Evolutionary conservation across 1,140 invertebrate genomes (phyloP).

Genomic region (Bombus sibiricus): DNA sequence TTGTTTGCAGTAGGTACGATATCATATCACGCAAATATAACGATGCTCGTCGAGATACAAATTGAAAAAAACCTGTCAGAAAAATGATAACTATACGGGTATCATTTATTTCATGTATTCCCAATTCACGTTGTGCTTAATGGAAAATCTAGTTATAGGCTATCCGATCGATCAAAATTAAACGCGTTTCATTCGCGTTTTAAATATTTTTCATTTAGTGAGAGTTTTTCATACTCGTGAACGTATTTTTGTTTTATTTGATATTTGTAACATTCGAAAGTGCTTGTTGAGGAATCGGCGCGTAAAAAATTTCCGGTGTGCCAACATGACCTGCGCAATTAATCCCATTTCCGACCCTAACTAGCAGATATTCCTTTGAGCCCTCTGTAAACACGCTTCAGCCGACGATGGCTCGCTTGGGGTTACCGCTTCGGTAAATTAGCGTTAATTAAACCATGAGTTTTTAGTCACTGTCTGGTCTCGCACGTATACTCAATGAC

Average conservation of each 20-base stretch:
- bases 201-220: neutral
- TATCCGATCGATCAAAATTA: neutral
- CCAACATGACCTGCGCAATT: constrained; percentile 58
- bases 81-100: neutral
- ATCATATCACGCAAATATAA: neutral
- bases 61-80: neutral
- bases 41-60: neutral
- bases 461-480: constrained; percentile 57
- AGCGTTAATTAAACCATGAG: constrained; percentile 68
- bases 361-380: constrained; percentile 51
- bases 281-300: constrained; percentile 12
- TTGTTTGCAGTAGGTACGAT: too few species aligned
- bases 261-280: neutral
- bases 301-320: constrained; percentile 41
- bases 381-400: constrained; percentile 48
- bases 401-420: constrained; percentile 40
- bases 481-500: constrained; percentile 24
- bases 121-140: too few species aligned
- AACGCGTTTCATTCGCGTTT: neutral
- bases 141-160: neutral
- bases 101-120: neutral
- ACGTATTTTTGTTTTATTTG: neutral
- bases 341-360: constrained; percentile 64
- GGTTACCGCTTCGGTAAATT: constrained; percentile 68
- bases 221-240: accelerated